phyloP scores from a whole-genome alignment of 1,140 invertebrate genomes.

The Belonocnema kinseyi region DNA sequence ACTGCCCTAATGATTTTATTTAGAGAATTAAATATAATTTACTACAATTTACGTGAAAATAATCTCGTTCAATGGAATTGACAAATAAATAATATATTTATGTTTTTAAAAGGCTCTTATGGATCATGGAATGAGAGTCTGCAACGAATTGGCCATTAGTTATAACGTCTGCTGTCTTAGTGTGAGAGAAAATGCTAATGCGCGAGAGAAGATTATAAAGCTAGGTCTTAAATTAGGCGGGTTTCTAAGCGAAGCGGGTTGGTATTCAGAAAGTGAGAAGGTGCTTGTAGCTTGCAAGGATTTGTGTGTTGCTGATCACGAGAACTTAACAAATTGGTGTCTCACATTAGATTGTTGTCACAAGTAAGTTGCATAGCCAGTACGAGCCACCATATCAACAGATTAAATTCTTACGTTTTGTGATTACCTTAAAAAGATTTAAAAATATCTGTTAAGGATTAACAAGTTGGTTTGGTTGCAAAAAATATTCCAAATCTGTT shows the following conservation, averaged over 20 bases:
- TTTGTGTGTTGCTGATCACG: slow-evolving; percentile 77
- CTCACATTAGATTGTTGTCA: slow-evolving; percentile 84
- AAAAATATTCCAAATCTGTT: no score
- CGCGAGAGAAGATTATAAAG: slow-evolving; percentile 71
- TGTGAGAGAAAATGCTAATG: slow-evolving; percentile 46
- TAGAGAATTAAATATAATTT: no score
- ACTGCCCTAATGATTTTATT: neutral
- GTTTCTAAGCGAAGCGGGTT: slow-evolving; percentile 91
- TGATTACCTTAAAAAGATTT: no score
- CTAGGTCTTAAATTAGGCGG: slow-evolving; percentile 80
- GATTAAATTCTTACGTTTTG: no score
- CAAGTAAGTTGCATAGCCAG: slow-evolving; percentile 75
- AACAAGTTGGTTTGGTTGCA: no score
- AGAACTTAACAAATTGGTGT: slow-evolving; percentile 71
- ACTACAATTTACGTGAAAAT: no score
- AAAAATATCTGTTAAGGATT: no score
- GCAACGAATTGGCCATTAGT: slow-evolving; percentile 73
- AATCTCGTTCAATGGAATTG: no score
- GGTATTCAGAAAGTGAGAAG: slow-evolving; percentile 84
- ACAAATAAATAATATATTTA: slow-evolving; percentile 16
- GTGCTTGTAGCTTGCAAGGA: slow-evolving; percentile 81
- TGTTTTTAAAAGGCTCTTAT: slow-evolving; percentile 76
- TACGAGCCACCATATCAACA: no score
- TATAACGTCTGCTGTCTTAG: slow-evolving; percentile 70
- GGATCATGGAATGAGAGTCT: slow-evolving; percentile 79